Evolutionary conservation across 2,888 invertebrate genomes (phyloP).

Genomic region (Andricus quercusramuli): DNA sequence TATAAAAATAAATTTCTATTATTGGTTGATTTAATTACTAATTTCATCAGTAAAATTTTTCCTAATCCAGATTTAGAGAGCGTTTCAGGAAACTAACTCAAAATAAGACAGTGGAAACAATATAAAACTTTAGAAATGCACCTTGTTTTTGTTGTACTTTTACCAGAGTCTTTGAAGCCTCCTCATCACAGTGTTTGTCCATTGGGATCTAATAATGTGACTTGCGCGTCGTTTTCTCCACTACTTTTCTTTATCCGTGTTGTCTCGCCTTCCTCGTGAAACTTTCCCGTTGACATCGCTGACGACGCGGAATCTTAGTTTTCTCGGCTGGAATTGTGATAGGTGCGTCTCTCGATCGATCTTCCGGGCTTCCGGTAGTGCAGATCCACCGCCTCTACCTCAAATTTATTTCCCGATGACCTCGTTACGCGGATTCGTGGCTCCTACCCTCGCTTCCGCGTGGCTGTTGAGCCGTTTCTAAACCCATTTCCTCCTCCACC

Average conservation of each 20-base stretch:
- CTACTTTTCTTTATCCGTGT: conserved; percentile 2
- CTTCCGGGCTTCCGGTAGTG: conserved; percentile 33
- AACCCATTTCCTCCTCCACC: conserved; percentile 39
- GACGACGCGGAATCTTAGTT: conserved; percentile 29
- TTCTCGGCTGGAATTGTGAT: conserved; percentile 20
- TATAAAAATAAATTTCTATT: too few relatives aligned
- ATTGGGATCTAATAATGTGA: conserved; percentile 29
- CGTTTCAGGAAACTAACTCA: too few relatives aligned
- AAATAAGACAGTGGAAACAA: too few relatives aligned
- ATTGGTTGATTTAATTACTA: too few relatives aligned
- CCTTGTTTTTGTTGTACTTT: too few relatives aligned
- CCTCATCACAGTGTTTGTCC: conserved; percentile 8
- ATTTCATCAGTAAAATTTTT: too few relatives aligned
- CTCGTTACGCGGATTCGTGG: conserved; percentile 41
- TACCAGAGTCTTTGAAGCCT: too few relatives aligned
- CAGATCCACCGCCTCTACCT: conserved; percentile 38
- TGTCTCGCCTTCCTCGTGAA: conserved; percentile 1
- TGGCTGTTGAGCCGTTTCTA: conserved; percentile 40
- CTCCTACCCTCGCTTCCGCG: conserved; percentile 40
- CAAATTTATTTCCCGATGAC: conserved; percentile 41
- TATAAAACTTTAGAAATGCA: too few relatives aligned
- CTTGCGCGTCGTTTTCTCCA: background rate
- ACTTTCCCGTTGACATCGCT: conserved; percentile 27
- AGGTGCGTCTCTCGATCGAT: conserved; percentile 37
- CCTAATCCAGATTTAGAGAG: too few relatives aligned